A percentile compares a stretch with the other conserved stretches of the same genome.
Conservation (phyloP, 1,140 invertebrate species). For the Atta colombica region DNA sequence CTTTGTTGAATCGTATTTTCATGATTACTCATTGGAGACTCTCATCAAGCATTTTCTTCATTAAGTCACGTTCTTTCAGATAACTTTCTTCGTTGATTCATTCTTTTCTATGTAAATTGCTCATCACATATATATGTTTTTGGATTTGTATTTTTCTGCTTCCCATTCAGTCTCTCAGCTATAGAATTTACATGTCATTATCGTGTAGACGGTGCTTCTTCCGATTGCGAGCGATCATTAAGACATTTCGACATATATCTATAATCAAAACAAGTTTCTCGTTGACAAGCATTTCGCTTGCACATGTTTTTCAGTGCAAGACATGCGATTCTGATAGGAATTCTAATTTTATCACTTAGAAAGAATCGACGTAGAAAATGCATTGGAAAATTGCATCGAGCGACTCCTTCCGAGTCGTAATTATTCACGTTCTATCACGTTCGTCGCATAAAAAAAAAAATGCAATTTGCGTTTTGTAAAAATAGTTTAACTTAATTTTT, state of each 20-base stretch:
- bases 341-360: constrained; percentile 7
- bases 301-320: background rate
- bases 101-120: constrained; percentile 19
- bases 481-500: background rate
- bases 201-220: background rate
- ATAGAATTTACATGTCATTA: background rate
- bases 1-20: background rate
- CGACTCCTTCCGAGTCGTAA: background rate
- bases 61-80: constrained; percentile 26
- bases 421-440: background rate
- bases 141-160: background rate
- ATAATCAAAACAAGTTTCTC: constrained; percentile 4
- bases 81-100: constrained; percentile 48
- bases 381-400: background rate
- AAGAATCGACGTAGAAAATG: background rate
- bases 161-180: background rate
- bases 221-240: background rate
- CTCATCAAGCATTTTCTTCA: constrained; percentile 6
- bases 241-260: background rate
- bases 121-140: background rate
- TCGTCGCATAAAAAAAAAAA: background rate
- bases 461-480: background rate
- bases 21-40: constrained; percentile 4
- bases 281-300: background rate
- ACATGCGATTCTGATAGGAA: background rate